Conservation (phyloP, 2,797 vertebrate genomes). For the Eupleurogrammus muticus region DNA sequence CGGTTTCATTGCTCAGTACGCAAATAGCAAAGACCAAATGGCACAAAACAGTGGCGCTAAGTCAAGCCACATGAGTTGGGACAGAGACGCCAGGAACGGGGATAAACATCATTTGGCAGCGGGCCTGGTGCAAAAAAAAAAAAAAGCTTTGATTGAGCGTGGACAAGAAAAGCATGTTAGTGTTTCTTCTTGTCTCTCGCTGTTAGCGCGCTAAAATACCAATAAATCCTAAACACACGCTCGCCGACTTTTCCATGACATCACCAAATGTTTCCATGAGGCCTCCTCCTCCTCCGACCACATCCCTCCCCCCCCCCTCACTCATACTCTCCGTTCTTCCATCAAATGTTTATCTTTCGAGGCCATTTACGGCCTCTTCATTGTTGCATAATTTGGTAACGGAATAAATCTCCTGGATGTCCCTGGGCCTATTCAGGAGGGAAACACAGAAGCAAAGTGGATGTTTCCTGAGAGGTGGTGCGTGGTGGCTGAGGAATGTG, state of each 20-base stretch:
- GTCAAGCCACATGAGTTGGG: conserved; percentile 65
- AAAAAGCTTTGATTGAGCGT: conserved; percentile 32
- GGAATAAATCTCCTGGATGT: conserved; percentile 37
- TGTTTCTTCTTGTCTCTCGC: conserved; percentile 33
- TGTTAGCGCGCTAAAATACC: conserved; percentile 18
- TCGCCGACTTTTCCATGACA: conserved; percentile 67
- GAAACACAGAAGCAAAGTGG: conserved; percentile 43
- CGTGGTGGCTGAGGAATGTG: conserved; percentile 67
- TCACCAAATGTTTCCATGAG: conserved; percentile 58
- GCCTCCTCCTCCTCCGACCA: conserved; percentile 4
- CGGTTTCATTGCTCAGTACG: conserved; percentile 21
- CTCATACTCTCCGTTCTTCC: conserved; percentile 2
- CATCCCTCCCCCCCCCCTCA: neutral
- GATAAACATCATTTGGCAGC: conserved; percentile 60
- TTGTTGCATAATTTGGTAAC: conserved; percentile 42
- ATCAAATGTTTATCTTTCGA: conserved; percentile 20
- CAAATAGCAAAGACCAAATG: conserved; percentile 53
- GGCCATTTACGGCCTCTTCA: conserved; percentile 6
- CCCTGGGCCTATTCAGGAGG: conserved; percentile 32
- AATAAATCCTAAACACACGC: conserved; percentile 38
- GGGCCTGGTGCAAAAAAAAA: conserved; percentile 18
- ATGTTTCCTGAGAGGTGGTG: conserved; percentile 65
- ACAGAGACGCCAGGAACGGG: conserved; percentile 46
- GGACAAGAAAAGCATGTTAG: conserved; percentile 26
- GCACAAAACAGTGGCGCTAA: conserved; percentile 58